A percentile compares a stretch with the other conserved stretches of the same genome.
Conservation (phyloP, 2,888 invertebrate species). For the Orchesella flavescens region DNA sequence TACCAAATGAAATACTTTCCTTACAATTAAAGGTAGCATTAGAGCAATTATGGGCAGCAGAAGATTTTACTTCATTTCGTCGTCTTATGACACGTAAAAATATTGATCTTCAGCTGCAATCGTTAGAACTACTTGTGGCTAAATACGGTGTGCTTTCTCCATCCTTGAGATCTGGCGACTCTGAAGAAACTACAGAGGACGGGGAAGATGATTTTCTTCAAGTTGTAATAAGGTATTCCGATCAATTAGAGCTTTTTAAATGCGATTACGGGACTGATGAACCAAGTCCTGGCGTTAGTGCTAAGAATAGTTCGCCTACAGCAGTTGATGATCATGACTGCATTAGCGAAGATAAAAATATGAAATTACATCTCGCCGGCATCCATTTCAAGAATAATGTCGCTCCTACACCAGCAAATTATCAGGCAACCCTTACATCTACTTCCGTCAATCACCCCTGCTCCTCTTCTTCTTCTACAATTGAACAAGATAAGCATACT, state of each 20-base stretch:
- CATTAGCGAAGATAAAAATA: conserved; percentile 9
- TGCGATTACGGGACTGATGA: conserved; percentile 45
- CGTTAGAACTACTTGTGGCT: conserved; percentile 87
- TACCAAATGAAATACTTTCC: no score
- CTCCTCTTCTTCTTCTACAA: conserved; percentile 8
- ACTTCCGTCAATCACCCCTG: not conserved
- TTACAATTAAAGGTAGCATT: conserved; percentile 77
- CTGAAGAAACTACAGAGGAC: conserved; percentile 55
- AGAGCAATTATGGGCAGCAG: conserved; percentile 93
- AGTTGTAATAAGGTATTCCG: conserved; percentile 71
- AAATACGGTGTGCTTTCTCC: conserved; percentile 77
- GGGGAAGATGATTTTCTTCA: conserved; percentile 72
- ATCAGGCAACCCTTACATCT: conserved; percentile 44
- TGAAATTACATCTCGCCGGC: conserved; percentile 43
- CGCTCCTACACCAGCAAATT: conserved; percentile 42
- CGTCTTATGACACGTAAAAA: conserved; percentile 95
- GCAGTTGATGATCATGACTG: not conserved
- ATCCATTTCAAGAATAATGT: conserved; percentile 44
- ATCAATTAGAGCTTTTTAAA: conserved; percentile 60
- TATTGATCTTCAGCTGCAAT: conserved; percentile 91
- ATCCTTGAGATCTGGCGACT: conserved; percentile 66
- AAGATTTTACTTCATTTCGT: conserved; percentile 90
- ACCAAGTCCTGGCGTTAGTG: conserved; percentile 5
- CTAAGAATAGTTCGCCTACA: not conserved
- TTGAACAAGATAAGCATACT: not conserved